phyloP scores from a whole-genome alignment of 2,113 vertebrate species.

The Haemorhous mexicanus region DNA sequence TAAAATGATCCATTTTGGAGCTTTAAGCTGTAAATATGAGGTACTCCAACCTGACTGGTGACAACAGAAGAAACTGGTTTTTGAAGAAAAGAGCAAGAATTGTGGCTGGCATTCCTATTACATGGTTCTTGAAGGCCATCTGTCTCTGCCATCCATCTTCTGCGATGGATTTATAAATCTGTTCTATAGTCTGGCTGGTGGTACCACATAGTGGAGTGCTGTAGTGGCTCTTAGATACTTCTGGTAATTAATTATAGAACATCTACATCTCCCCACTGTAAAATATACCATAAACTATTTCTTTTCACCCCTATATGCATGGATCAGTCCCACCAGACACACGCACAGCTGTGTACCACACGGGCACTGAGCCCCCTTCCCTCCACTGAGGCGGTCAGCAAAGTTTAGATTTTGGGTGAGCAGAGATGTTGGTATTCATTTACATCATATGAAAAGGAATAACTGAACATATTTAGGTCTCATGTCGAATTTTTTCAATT shows the following conservation, averaged over 20 bases:
- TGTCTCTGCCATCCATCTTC: not conserved
- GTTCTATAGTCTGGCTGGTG: not conserved
- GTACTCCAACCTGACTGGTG: slow-evolving; percentile 74
- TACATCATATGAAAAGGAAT: not conserved
- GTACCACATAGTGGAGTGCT: not conserved
- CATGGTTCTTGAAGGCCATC: slow-evolving; percentile 22
- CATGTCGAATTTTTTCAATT: not conserved
- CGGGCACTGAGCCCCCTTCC: no score
- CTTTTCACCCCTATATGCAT: not conserved
- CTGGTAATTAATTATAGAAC: not conserved
- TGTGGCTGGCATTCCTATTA: slow-evolving; percentile 28
- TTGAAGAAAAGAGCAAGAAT: slow-evolving; percentile 55
- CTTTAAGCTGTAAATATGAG: slow-evolving; percentile 77
- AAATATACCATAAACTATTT: not conserved
- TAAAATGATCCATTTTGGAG: slow-evolving; percentile 73
- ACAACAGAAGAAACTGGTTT: slow-evolving; percentile 70
- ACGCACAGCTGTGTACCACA: fast-evolving
- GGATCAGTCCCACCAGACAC: not conserved
- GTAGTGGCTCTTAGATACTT: not conserved
- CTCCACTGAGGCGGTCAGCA: not conserved
- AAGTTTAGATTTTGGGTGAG: not conserved
- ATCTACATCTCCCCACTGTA: not conserved
- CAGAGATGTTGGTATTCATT: not conserved
- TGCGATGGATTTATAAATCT: not conserved
- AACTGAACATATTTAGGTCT: not conserved